Conservation (phyloP, 2,113 vertebrate genomes). For the Microcebus ravelobensis region DNA sequence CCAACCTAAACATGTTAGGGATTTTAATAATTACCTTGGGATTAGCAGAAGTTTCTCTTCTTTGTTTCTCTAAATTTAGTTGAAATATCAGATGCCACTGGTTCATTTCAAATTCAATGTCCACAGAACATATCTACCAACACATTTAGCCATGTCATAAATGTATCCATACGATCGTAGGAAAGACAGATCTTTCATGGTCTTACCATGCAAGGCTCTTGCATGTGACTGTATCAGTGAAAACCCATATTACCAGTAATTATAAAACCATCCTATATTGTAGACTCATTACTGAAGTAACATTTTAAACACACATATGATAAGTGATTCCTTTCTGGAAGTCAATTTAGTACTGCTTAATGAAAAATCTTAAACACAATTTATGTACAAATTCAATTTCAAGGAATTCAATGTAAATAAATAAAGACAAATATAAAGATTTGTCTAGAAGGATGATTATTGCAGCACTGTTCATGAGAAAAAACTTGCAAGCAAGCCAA, state of each 20-base stretch:
- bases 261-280: neutral
- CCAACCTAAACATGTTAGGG: conserved; percentile 30
- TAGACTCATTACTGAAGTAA: neutral
- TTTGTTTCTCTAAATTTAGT: conserved; percentile 12
- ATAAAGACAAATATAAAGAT: neutral
- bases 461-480: neutral
- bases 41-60: neutral
- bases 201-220: no score
- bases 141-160: neutral
- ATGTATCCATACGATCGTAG: neutral
- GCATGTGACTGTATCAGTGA: neutral
- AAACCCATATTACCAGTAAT: neutral
- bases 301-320: neutral
- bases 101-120: neutral
- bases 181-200: neutral
- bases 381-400: neutral
- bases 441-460: neutral
- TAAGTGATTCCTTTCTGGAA: neutral
- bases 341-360: neutral
- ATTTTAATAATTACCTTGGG: conserved; percentile 55
- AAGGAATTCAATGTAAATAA: neutral
- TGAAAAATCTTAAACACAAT: neutral
- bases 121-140: neutral
- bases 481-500: neutral
- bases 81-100: neutral